A percentile compares a stretch with the other conserved stretches of the same genome.
These are phyloP conservation scores for Thymallus thymallus DNA, from an alignment of 2,113 vertebrate genomes.

Conservation along the genomic window DNA sequence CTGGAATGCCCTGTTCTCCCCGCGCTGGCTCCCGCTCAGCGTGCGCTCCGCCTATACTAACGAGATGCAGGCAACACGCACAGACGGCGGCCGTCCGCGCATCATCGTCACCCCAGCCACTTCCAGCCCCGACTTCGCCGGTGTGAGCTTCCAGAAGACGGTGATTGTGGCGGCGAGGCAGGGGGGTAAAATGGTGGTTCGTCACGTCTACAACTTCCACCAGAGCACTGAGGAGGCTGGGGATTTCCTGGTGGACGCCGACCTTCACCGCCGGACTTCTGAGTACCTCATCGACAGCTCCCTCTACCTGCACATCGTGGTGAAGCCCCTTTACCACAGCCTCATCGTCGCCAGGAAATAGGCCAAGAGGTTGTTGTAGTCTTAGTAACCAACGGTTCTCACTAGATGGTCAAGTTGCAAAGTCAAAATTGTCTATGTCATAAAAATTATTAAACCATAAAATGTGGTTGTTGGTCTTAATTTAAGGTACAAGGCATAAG, in stretches of 20 bases:
- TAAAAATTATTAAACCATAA: no score
- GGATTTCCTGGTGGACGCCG: constrained; percentile 87
- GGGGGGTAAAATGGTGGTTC: constrained; percentile 88
- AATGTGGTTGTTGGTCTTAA: no score
- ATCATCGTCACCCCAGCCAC: constrained; percentile 89
- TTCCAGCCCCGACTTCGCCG: constrained; percentile 87
- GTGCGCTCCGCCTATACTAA: constrained; percentile 84
- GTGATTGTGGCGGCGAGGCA: constrained; percentile 86
- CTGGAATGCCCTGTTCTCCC: constrained; percentile 95
- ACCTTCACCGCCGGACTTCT: constrained; percentile 88
- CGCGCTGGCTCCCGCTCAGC: constrained; percentile 89
- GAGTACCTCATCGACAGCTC: constrained; percentile 97
- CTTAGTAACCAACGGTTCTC: constrained; percentile 5
- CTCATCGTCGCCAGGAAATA: constrained; percentile 88
- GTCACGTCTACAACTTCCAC: constrained; percentile 92
- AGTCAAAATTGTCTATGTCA: no score
- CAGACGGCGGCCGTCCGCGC: constrained; percentile 82
- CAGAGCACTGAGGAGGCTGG: constrained; percentile 92
- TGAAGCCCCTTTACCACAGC: constrained; percentile 93
- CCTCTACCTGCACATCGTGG: constrained; percentile 89
- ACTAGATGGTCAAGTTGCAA: no score
- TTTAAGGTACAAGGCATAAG: no score
- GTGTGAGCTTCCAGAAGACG: constrained; percentile 94
- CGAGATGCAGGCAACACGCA: constrained; percentile 80
- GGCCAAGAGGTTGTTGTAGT: constrained; percentile 39